phyloP scores from a whole-genome alignment of 1,140 invertebrate genomes.

The Acyrthosiphon pisum region DNA sequence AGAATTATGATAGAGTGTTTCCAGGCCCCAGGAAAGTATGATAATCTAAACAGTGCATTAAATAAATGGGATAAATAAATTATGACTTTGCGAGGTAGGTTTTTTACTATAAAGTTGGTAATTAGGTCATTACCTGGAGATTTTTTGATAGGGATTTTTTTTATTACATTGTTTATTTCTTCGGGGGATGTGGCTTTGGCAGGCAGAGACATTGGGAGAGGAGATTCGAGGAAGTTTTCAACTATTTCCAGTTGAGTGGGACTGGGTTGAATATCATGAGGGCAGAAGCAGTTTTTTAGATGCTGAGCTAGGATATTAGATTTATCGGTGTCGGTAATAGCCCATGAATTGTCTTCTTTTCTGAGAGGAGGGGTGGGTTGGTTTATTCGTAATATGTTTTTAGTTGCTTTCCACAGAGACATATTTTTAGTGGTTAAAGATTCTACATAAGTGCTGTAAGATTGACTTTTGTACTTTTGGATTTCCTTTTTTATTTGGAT shows the following conservation, averaged over 20 bases:
- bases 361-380: not conserved
- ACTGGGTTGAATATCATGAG: constrained; percentile 18
- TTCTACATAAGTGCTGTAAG: constrained; percentile 28
- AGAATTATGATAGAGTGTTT: constrained; percentile 62
- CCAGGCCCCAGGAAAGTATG: constrained; percentile 59
- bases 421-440: constrained; percentile 35
- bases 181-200: not conserved
- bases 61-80: constrained; percentile 44
- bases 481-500: constrained; percentile 40
- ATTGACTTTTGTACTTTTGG: constrained; percentile 7
- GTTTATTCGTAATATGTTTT: constrained; percentile 22
- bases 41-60: constrained; percentile 52
- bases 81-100: constrained; percentile 26
- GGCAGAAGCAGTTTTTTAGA: constrained; percentile 2
- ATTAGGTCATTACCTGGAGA: constrained; percentile 26
- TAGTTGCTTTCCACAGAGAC: constrained; percentile 33
- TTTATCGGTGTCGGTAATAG: constrained; percentile 12
- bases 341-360: constrained; percentile 30
- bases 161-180: constrained; percentile 25
- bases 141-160: constrained; percentile 32
- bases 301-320: constrained; percentile 33
- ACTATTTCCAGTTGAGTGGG: constrained; percentile 33
- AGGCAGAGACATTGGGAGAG: constrained; percentile 39
- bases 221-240: constrained; percentile 33
- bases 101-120: constrained; percentile 32